phyloP scores from a whole-genome alignment of 2,888 invertebrate genomes.

The Baronia brevicornis region DNA sequence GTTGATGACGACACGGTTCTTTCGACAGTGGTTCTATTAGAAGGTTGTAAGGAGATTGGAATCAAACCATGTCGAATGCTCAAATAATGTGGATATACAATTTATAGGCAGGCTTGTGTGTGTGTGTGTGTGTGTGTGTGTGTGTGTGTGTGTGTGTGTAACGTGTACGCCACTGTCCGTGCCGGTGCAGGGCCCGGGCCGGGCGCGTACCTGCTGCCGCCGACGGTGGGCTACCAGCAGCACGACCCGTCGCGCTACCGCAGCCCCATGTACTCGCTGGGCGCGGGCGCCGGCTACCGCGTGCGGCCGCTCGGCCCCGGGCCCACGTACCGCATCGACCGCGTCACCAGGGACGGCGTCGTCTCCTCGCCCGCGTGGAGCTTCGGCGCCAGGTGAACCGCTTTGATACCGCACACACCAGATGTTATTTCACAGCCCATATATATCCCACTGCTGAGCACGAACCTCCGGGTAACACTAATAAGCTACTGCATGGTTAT shows the following conservation, averaged over 20 bases:
- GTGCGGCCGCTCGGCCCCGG: conserved; percentile 63
- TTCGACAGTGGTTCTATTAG: no score
- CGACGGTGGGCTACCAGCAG: conserved; percentile 74
- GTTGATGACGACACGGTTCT: no score
- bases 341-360: conserved; percentile 51
- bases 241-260: conserved; percentile 79
- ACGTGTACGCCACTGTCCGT: background rate
- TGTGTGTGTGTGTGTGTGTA: background rate
- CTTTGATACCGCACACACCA: no score
- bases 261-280: conserved; percentile 79
- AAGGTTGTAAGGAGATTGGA: no score
- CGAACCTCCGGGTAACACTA: no score
- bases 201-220: conserved; percentile 77
- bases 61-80: no score
- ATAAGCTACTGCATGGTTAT: no score
- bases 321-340: conserved; percentile 61
- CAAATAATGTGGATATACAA: no score
- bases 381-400: conserved; percentile 52
- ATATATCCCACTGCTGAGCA: no score
- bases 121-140: no score
- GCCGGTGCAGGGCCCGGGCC: conserved; percentile 82
- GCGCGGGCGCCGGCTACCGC: conserved; percentile 54
- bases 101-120: no score
- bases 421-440: no score
- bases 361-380: conserved; percentile 72